These are phyloP conservation scores for Drosophila prolongata DNA, from an alignment of 2,888 invertebrate genomes.

Conservation along the genomic window DNA sequence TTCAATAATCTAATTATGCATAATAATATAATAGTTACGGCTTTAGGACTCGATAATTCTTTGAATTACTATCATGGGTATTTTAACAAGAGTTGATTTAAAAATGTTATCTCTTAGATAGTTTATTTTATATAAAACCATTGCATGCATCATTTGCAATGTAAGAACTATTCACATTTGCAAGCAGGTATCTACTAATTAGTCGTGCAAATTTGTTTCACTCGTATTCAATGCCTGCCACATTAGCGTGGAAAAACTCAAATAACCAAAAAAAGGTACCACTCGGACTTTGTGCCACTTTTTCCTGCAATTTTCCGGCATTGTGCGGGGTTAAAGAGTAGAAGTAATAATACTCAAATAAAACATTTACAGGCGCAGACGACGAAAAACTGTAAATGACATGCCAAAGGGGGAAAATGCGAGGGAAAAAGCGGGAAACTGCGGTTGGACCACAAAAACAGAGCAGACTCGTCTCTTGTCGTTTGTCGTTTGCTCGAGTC, in stretches of 20 bases:
- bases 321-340: constrained; percentile 64
- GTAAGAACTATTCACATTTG: too few relatives aligned
- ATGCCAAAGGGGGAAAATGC: constrained; percentile 34
- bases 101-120: too few relatives aligned
- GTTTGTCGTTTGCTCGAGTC: constrained; percentile 60
- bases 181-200: background rate
- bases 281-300: constrained; percentile 7
- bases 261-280: background rate
- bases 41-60: background rate
- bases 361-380: constrained; percentile 76
- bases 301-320: constrained; percentile 26
- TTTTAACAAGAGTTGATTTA: background rate
- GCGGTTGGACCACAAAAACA: constrained; percentile 58
- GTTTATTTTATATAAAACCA: too few relatives aligned
- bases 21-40: background rate
- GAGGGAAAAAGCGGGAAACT: constrained; percentile 13
- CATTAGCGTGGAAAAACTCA: constrained; percentile 12
- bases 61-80: background rate
- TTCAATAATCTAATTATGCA: constrained; percentile 31
- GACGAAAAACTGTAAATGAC: constrained; percentile 75
- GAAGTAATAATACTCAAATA: constrained; percentile 77
- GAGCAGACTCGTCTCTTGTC: constrained; percentile 52
- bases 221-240: constrained; percentile 7
- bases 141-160: background rate
- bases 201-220: background rate